Conservation (phyloP, 2,888 invertebrate genomes). For the Aplocera efformata region DNA sequence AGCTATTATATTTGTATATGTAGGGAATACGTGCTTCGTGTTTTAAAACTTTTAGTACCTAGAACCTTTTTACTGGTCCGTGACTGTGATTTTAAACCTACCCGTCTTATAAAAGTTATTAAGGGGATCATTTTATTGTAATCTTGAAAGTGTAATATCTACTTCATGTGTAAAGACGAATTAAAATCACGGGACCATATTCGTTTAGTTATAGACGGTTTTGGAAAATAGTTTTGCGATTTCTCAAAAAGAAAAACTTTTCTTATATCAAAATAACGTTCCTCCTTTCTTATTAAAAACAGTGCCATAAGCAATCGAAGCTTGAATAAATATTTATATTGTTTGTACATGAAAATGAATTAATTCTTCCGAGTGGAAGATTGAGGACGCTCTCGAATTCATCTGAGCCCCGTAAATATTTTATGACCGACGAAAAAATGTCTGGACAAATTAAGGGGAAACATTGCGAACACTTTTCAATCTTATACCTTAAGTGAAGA, state of each 20-base stretch:
- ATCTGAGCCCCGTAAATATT: conserved; percentile 74
- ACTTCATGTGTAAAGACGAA: too few species aligned
- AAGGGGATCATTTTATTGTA: too few species aligned
- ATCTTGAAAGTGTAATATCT: too few species aligned
- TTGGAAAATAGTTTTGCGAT: too few species aligned
- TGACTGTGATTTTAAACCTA: conserved; percentile 4
- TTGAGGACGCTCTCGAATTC: conserved; percentile 61
- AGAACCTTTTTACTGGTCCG: conserved; percentile 4
- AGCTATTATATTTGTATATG: conserved; percentile 3
- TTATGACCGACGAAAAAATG: conserved; percentile 71
- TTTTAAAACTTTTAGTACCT: conserved; percentile 5
- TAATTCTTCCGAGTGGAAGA: conserved; percentile 63
- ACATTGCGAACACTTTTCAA: conserved; percentile 74
- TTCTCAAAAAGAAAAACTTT: too few species aligned
- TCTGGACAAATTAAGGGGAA: conserved; percentile 63
- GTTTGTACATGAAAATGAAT: conserved; percentile 68
- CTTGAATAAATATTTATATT: conserved; percentile 44
- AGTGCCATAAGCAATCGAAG: conserved; percentile 26
- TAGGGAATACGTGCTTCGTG: conserved; percentile 9
- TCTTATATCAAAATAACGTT: too few species aligned
- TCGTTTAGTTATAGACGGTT: too few species aligned
- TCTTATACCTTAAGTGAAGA: conserved; percentile 77
- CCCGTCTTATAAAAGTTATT: too few species aligned
- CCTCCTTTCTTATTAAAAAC: conserved; percentile 14
- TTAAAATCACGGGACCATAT: too few species aligned